Conservation (phyloP, 2,113 vertebrate genomes). For the Acrocephalus kingi region DNA sequence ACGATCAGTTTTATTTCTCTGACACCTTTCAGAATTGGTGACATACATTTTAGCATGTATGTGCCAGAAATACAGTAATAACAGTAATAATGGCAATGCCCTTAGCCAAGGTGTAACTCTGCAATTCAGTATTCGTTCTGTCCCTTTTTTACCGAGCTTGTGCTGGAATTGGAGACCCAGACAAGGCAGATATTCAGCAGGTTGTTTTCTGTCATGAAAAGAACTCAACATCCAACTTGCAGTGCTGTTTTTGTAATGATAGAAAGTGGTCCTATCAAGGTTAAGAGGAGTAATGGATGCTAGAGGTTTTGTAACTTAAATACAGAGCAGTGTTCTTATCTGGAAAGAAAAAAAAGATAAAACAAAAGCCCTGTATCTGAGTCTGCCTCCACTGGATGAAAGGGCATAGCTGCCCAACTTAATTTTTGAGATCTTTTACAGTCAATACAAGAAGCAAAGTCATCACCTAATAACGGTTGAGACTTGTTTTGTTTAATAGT, state of each 20-base stretch:
- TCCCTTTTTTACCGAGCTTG: background rate
- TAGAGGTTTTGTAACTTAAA: background rate
- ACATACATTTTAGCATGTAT: background rate
- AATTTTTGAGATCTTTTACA: background rate
- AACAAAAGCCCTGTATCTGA: background rate
- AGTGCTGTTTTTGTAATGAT: background rate
- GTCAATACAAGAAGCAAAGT: background rate
- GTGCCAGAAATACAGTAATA: background rate
- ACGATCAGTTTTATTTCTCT: background rate
- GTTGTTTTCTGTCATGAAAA: slow-evolving; percentile 48
- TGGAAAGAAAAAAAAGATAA: background rate
- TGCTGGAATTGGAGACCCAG: background rate
- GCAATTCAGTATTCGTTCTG: background rate
- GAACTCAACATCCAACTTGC: background rate
- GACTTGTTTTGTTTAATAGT: background rate
- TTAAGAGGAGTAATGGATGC: background rate
- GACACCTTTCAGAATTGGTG: background rate
- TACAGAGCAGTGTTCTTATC: background rate
- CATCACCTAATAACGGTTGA: background rate
- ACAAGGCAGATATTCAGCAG: slow-evolving; percentile 19
- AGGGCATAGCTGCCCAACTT: background rate
- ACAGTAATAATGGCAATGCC: background rate
- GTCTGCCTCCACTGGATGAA: background rate
- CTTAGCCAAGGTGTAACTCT: background rate
- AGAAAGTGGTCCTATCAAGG: background rate